These are phyloP conservation scores for Gonocerus acuteangulatus DNA, from an alignment of 2,888 invertebrate genomes.

Conservation along the genomic window DNA sequence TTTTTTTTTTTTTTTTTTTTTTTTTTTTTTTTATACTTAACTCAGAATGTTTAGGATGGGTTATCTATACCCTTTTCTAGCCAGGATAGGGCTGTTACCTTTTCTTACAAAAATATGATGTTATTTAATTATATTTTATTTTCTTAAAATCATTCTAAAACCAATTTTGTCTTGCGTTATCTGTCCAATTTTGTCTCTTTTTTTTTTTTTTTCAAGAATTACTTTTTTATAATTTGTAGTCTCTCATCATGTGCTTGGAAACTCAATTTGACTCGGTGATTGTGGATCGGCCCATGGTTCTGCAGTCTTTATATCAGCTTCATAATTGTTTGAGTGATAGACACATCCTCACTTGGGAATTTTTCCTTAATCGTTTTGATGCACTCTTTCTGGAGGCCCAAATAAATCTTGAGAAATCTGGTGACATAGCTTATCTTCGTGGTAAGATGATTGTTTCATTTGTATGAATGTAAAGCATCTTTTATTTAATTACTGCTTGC, in stretches of 20 bases:
- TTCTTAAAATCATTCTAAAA: no score
- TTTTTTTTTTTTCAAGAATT: no score
- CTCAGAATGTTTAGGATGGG: no score
- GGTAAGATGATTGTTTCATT: slow-evolving; percentile 48
- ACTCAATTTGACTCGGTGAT: slow-evolving; percentile 97
- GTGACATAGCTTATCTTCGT: slow-evolving; percentile 74
- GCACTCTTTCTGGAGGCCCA: slow-evolving; percentile 93
- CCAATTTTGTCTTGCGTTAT: no score
- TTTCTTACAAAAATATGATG: no score
- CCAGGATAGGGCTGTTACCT: no score
- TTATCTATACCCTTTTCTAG: no score
- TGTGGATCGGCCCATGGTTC: slow-evolving; percentile 90
- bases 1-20: no score
- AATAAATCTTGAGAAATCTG: slow-evolving; percentile 74
- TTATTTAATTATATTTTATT: no score
- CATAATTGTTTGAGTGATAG: slow-evolving; percentile 87
- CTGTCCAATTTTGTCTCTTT: no score
- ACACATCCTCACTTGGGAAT: slow-evolving; percentile 90
- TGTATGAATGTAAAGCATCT: slow-evolving; percentile 4
- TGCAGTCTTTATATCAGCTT: slow-evolving; percentile 89
- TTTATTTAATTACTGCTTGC: slow-evolving; percentile 10
- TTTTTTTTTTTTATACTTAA: no score
- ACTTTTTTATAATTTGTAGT: slow-evolving; percentile 52
- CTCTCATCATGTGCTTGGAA: slow-evolving; percentile 87
- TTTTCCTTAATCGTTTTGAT: slow-evolving; percentile 94